Base-by-base conservation (phyloP, 2,113 vertebrate genomes). In the Leucopsar rothschildi region DNA sequence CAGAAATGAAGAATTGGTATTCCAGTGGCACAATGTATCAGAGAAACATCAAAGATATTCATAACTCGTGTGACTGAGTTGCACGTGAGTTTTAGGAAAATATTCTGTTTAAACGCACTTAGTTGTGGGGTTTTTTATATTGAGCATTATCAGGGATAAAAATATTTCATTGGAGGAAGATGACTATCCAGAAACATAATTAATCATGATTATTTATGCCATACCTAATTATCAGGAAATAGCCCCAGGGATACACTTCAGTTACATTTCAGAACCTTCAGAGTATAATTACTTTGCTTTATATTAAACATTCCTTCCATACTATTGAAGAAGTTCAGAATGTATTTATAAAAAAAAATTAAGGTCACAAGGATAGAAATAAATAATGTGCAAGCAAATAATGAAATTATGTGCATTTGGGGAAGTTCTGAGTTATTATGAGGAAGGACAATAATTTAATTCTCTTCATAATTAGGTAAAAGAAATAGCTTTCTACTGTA, bases 171-270 rank as follows among this genome's bases (percentile, higher is more conserved):
- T 66, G 92, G 71, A 96, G 86, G 69, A 70, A 97, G 84, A 97
- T 94, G 78, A 96, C 69, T 94, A 96, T 77, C 52, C 55, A 91
- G 90, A 86, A 96, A 92, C 56, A 80, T 86, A 97, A 96, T 97
- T 90, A 97, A 96, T 59, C 79, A 96, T 73, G 56, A 92, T 94
- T 87, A 96, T 97, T 96, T 97, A 94, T 90, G 70, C 90, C 93
- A 96, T 95, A 96, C 60, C 83, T 97, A 92, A 96, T 97, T 96
- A 96, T 90, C 65, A 83, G 77, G 95, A 96, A 86, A 66, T 84
- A 93, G 63, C 88, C 61, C 87, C 76, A 50, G 91, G 95, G 84
- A 94, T 83, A 85, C 40, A 91, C 61, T 85, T 96, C 60, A 55
- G 66, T 94, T 97, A 81, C 82, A 91, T 95, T 96, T 94, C 57